These are phyloP conservation scores for Drosophila trichaetosa DNA, from an alignment of 2,888 invertebrate genomes.

Conservation along the genomic window DNA sequence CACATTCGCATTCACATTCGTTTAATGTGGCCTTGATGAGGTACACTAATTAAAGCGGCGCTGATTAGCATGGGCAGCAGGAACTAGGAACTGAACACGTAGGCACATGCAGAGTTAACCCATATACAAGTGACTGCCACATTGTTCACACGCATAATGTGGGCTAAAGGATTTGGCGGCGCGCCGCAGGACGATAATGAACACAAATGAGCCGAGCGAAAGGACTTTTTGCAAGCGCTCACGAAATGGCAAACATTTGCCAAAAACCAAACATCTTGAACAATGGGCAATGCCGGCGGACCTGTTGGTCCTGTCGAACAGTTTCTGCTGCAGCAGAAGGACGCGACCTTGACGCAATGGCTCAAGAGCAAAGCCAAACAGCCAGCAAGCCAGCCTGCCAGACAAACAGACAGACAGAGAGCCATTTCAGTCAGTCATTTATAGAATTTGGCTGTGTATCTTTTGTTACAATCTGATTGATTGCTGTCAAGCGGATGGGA, in stretches of 20 bases:
- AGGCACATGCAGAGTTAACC: slow-evolving; percentile 58
- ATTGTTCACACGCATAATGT: slow-evolving; percentile 83
- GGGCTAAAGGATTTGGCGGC: slow-evolving; percentile 77
- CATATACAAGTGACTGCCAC: slow-evolving; percentile 75
- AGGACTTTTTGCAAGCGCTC: slow-evolving; percentile 66
- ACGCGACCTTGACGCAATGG: slow-evolving; percentile 71
- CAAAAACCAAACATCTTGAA: slow-evolving; percentile 62
- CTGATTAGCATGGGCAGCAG: slow-evolving; percentile 65
- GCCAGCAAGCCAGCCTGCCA: slow-evolving; percentile 16
- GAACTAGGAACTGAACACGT: slow-evolving; percentile 31
- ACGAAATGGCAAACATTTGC: slow-evolving; percentile 73
- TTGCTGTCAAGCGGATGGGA: slow-evolving; percentile 70
- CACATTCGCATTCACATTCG: slow-evolving; percentile 23
- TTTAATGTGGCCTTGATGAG: slow-evolving; percentile 78
- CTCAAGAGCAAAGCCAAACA: slow-evolving; percentile 51
- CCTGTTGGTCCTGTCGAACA: slow-evolving; percentile 63
- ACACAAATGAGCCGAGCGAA: slow-evolving; percentile 72
- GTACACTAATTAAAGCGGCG: slow-evolving; percentile 73
- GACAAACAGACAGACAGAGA: slow-evolving; percentile 17
- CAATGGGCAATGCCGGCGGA: slow-evolving; percentile 58
- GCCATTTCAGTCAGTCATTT: slow-evolving; percentile 47
- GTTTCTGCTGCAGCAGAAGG: slow-evolving; percentile 51
- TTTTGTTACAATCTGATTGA: slow-evolving; percentile 80
- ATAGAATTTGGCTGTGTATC: slow-evolving; percentile 69
- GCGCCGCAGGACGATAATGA: slow-evolving; percentile 80